These are phyloP conservation scores for Ennomos quercinarius DNA, from an alignment of 2,888 invertebrate species.

Conservation along the genomic window DNA sequence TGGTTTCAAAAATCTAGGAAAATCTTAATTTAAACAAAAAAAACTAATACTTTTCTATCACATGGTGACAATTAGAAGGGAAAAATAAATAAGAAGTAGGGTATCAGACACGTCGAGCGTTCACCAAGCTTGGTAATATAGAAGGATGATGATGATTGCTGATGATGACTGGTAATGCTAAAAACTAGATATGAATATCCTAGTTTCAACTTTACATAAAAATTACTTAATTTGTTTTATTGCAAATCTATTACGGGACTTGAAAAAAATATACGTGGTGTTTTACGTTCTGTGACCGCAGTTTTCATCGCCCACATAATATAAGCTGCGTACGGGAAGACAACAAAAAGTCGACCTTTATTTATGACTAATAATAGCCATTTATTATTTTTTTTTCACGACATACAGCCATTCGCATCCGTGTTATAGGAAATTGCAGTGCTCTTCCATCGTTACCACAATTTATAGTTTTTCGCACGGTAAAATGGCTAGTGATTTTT, in stretches of 20 bases:
- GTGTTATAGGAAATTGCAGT: constrained; percentile 59
- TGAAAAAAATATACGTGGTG: too few relatives aligned
- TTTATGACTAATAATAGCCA: constrained; percentile 63
- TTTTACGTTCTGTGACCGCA: constrained; percentile 15
- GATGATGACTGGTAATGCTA: too few relatives aligned
- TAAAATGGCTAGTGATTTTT: constrained; percentile 19
- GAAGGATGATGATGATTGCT: too few relatives aligned
- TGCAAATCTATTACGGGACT: too few relatives aligned
- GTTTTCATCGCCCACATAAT: constrained; percentile 42
- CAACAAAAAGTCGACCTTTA: constrained; percentile 54
- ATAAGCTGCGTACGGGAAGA: constrained; percentile 37
- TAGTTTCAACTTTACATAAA: too few relatives aligned
- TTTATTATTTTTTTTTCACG: constrained; percentile 52
- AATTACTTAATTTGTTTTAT: too few relatives aligned
- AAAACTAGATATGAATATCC: too few relatives aligned
- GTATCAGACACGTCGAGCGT: too few relatives aligned
- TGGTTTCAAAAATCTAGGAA: neutral
- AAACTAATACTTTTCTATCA: neutral
- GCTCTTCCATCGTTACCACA: constrained; percentile 35
- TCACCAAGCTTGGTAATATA: too few relatives aligned
- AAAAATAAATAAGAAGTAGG: too few relatives aligned
- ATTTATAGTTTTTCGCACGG: constrained; percentile 35
- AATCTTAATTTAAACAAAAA: neutral
- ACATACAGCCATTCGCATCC: constrained; percentile 49
- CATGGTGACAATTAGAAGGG: too few relatives aligned